These are phyloP conservation scores for Sepiola atlantica DNA, from an alignment of 2,888 invertebrate species.

Conservation along the genomic window DNA sequence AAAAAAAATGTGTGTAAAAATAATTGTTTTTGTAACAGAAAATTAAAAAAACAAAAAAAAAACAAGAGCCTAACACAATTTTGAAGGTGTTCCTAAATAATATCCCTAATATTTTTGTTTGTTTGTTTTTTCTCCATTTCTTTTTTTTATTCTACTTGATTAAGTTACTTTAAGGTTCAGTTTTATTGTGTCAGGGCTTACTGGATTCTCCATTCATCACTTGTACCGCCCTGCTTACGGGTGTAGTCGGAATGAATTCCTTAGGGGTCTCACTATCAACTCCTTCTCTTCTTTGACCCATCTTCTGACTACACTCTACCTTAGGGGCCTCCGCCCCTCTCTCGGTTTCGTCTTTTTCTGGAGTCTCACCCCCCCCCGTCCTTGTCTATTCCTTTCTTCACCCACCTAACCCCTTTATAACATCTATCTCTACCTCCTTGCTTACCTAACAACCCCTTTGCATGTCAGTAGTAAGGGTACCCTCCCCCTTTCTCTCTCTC, in stretches of 20 bases:
- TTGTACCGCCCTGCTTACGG: neutral
- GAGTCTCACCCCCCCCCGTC: neutral
- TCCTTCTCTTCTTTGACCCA: neutral
- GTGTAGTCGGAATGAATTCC: neutral
- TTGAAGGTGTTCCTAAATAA: neutral
- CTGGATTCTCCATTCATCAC: neutral
- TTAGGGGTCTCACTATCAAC: constrained; percentile 12
- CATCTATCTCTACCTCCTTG: neutral
- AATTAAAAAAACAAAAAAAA: neutral
- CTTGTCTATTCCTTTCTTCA: neutral
- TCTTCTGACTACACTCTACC: neutral
- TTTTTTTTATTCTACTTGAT: neutral
- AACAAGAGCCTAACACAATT: neutral
- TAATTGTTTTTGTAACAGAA: too few species aligned
- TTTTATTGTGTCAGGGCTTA: neutral
- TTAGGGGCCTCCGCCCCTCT: neutral
- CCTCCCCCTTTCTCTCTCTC: neutral
- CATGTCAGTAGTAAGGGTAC: neutral
- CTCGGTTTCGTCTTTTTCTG: neutral
- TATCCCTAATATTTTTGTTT: neutral
- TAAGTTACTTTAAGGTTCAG: neutral
- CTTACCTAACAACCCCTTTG: neutral
- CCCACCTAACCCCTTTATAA: neutral
- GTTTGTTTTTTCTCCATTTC: too few species aligned
- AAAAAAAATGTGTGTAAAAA: too few species aligned